phyloP scores from a whole-genome alignment of 2,888 invertebrate species.

The Ecliptopera silaceata region DNA sequence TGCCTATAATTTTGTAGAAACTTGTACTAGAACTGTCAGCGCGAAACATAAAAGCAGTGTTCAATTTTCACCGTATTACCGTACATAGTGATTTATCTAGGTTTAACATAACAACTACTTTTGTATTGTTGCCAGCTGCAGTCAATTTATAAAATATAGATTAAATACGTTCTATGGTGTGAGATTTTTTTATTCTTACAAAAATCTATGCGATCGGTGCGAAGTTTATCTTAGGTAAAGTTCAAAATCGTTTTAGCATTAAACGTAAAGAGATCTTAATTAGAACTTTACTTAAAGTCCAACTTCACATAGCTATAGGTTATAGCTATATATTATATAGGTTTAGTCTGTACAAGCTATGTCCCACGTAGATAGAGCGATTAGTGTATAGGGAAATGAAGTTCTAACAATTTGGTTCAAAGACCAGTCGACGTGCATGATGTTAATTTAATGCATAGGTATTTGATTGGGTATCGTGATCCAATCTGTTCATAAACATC shows the following conservation, averaged over 20 bases:
- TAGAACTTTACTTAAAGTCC: too few relatives aligned
- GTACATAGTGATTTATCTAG: neutral
- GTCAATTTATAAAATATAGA: too few relatives aligned
- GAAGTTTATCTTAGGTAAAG: too few relatives aligned
- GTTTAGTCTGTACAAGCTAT: too few relatives aligned
- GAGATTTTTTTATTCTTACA: too few relatives aligned
- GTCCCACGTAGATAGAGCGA: neutral
- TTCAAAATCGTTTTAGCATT: too few relatives aligned
- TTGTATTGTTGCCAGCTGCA: neutral
- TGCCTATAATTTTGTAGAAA: constrained; percentile 64
- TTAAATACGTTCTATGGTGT: too few relatives aligned
- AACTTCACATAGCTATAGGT: too few relatives aligned
- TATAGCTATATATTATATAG: too few relatives aligned
- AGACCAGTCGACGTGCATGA: constrained; percentile 3
- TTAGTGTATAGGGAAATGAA: neutral
- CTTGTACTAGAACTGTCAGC: constrained; percentile 41
- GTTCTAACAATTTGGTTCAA: neutral
- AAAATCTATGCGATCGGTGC: too few relatives aligned
- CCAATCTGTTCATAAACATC: constrained; percentile 23
- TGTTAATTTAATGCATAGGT: constrained; percentile 9
- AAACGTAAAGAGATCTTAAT: too few relatives aligned
- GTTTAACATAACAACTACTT: neutral
- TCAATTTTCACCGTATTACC: constrained; percentile 52
- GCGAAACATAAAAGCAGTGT: constrained; percentile 48
- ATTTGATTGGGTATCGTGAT: constrained; percentile 20